phyloP scores from a whole-genome alignment of 2,113 vertebrate genomes.

The Bothrops jararaca region DNA sequence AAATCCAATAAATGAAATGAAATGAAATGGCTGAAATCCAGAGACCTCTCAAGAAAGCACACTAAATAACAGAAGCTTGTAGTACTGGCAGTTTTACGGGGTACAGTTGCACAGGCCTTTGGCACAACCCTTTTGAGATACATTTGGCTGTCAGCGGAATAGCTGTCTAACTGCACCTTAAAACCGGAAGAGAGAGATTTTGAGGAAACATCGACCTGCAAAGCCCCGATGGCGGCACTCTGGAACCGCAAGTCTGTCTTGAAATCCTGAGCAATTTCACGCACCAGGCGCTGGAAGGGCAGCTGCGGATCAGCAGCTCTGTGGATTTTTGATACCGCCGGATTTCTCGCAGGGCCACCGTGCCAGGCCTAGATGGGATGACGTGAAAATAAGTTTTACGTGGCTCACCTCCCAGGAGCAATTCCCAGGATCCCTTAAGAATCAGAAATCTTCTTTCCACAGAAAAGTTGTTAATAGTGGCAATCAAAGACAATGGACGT shows the following conservation, averaged over 20 bases:
- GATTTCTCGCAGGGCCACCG: conserved; percentile 73
- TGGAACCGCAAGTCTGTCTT: conserved; percentile 63
- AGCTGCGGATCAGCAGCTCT: conserved; percentile 73
- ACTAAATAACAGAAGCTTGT: not conserved
- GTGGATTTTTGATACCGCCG: conserved; percentile 77
- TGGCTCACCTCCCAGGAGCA: not conserved
- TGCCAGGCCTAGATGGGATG: conserved; percentile 55
- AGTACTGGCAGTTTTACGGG: not conserved
- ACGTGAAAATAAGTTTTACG: not conserved
- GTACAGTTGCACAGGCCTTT: not conserved
- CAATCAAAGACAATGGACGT: not conserved
- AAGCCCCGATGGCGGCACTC: conserved; percentile 69
- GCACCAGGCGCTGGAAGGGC: conserved; percentile 73
- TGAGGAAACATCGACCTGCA: conserved; percentile 50
- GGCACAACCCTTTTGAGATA: not conserved
- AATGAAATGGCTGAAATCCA: not conserved
- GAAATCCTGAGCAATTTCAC: conserved; percentile 76
- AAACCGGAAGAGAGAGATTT: not conserved
- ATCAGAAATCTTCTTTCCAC: not conserved
- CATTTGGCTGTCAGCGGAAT: not conserved
- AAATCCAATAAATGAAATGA: too few relatives aligned
- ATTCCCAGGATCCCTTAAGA: not conserved
- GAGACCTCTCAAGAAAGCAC: not conserved
- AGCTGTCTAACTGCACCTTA: too few relatives aligned
- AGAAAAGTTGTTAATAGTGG: not conserved